Percentiles rank a stretch among this genome's conserved stretches.
phyloP scores from a whole-genome alignment of 2,888 invertebrate species.

The Nomada lathburiana region DNA sequence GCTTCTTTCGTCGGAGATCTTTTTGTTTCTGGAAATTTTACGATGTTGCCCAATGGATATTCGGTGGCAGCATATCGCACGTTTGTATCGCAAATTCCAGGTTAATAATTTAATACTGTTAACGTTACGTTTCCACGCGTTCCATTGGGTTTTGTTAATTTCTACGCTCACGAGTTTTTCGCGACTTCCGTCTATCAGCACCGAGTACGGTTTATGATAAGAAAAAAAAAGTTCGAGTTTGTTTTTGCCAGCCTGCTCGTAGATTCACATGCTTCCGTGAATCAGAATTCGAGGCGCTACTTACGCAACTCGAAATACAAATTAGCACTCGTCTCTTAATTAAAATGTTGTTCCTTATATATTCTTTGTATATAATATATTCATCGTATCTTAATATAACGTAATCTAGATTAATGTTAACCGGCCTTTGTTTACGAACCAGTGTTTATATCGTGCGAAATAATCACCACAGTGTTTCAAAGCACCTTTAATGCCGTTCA shows the following conservation, averaged over 20 bases:
- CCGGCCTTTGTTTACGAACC: too few relatives aligned
- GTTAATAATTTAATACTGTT: neutral
- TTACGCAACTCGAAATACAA: slow-evolving; percentile 52
- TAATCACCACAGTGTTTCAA: slow-evolving; percentile 4
- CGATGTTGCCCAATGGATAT: slow-evolving; percentile 13
- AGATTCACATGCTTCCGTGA: slow-evolving; percentile 7
- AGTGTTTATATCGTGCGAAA: neutral
- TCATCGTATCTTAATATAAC: too few relatives aligned
- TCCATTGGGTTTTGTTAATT: neutral
- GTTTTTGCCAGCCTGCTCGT: slow-evolving; percentile 24
- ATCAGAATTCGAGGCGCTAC: neutral
- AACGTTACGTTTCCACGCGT: too few relatives aligned
- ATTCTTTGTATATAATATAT: too few relatives aligned
- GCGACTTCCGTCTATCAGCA: neutral
- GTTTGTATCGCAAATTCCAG: neutral
- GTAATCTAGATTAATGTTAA: too few relatives aligned
- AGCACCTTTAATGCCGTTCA: neutral
- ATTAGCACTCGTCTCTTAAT: neutral
- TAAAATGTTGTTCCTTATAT: too few relatives aligned
- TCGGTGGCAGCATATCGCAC: neutral
- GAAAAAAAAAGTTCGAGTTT: neutral
- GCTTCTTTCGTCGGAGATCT: slow-evolving; percentile 8
- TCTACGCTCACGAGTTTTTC: neutral
- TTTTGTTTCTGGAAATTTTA: slow-evolving; percentile 14
- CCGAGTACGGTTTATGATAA: neutral